Evolutionary conservation across 2,797 vertebrate species (phyloP).

Genomic region (Centropyge bicolor): DNA sequence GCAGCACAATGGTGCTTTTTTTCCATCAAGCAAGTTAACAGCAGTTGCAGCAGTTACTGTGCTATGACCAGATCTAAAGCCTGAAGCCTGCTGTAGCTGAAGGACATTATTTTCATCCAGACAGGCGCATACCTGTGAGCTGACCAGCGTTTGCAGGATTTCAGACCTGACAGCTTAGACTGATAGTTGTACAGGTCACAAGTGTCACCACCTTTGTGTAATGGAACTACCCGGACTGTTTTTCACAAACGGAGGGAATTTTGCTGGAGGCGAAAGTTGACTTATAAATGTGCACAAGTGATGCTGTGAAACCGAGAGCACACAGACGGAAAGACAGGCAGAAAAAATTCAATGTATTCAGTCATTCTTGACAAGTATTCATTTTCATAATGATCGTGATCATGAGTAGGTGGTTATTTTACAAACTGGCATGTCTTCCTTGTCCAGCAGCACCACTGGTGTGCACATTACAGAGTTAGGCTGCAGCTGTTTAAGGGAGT

Average conservation of each 20-base stretch:
- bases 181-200: background rate
- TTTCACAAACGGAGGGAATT: background rate
- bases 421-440: constrained; percentile 19
- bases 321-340: background rate
- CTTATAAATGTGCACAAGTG: background rate
- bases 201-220: background rate
- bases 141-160: background rate
- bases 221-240: background rate
- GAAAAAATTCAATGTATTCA: constrained; percentile 1
- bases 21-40: background rate
- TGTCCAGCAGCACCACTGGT: constrained; percentile 30
- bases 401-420: constrained; percentile 32
- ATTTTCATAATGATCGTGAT: constrained; percentile 23
- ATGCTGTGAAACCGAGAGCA: background rate
- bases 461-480: constrained; percentile 32
- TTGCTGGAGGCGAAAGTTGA: background rate
- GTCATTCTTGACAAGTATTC: constrained; percentile 24
- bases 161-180: background rate
- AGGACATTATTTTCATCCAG: background rate
- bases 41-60: background rate
- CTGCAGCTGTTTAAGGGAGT: constrained; percentile 41
- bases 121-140: background rate
- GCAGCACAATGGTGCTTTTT: background rate
- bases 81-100: background rate
- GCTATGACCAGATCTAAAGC: background rate